Base-by-base conservation (phyloP, 2,888 invertebrate genomes). In the Rhimphoctona megacephalus region DNA sequence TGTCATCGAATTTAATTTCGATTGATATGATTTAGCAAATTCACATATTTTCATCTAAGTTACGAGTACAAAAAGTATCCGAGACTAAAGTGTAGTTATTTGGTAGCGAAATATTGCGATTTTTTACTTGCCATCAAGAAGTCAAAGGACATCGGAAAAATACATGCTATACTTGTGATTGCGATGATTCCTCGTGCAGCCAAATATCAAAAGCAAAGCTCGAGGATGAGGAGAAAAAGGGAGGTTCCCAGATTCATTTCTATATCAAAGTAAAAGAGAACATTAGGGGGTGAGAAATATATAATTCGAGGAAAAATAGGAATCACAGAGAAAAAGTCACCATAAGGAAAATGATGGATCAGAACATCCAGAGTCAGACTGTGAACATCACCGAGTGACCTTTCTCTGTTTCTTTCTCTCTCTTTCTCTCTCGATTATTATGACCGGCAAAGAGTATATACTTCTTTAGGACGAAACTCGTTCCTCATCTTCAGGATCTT, bases 391-490 rank as follows among this genome's bases (percentile, higher is more conserved):
- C 78, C 88, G 88, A 82, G 87, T 87, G 89, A 61, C 17, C 14
- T 61, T 61, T 61, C 61, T 30, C 6, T 30, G 4, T 61, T 11
- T 54, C 54, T 22, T 9, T 54, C 9, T 22, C 22, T 33, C 22
- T 54, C 25, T 70, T 90, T 91, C 87, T 90, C 86, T 89, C 89
- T 88, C 88, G 88, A 91, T 92, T 91, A 91, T 92, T 90, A 90
- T 90, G 84, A 87, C 85, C 80, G 80, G 85, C 89, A 87, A 81
- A 79, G 83, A 81, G 78, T 74, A 70, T 43, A 70, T 43, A 70
- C 36, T 25, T 22, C 57, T 57, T 39, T 11, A 74, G 61, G 52
- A 78, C 25, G 33, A 57, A 36, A 30, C 81, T 73, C 85, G 73
- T 57, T 74, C 74, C 77, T 79, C 81, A 74, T 73, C 74, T 80